Base-by-base conservation (phyloP, 2,888 invertebrate species). In the Diploptera punctata region DNA sequence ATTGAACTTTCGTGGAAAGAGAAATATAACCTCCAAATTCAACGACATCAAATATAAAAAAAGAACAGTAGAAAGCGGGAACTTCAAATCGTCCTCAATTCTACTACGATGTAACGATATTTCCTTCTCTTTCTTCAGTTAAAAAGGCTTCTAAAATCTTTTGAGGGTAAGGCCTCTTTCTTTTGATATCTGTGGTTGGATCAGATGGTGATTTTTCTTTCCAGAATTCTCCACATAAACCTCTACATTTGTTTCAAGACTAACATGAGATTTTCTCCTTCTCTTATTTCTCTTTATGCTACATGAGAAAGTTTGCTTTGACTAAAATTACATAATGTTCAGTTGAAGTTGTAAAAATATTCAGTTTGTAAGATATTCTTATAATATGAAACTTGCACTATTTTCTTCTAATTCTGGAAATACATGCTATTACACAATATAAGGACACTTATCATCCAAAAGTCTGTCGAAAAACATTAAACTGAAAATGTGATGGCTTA, bases 161-260 rank as follows among this genome's bases (percentile, higher is more conserved):
- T 65, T 29, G 31, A 60, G 60, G 60, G 60, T 13, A 18, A 24
- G 47, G 24, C 47, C 26, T 65, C 26, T 38, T 44, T 65, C 24
- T 33, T 65, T 47, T n/a, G 65, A 24, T 65, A 65, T 65, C 65
- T 65, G 65, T 21, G 65, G 65, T 65, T 47, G 47, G 65, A 65
- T 65, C 65, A 65, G 44, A 13, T 9, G 65, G 21, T 65, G 47
- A 65, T 65, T 65, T 47, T 47, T 47, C 65, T 21, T 65, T 44
- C 21, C 21, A 33, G 33, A 24, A 21, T 33, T 33, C 44, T 21
- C 21, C 26, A 4, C 44, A 18, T 65, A 65, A 65, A 65, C 16
- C 44, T 65, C 47, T 65, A 65, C 47, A 65, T 47, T 47, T 65
- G 65, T 65, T 65, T 65, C 47, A 43, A 65, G 24, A 26, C 47